A percentile compares a stretch with the other conserved stretches of the same genome.
Conservation (phyloP, 2,113 vertebrate genomes). For the Cololabis saira region DNA sequence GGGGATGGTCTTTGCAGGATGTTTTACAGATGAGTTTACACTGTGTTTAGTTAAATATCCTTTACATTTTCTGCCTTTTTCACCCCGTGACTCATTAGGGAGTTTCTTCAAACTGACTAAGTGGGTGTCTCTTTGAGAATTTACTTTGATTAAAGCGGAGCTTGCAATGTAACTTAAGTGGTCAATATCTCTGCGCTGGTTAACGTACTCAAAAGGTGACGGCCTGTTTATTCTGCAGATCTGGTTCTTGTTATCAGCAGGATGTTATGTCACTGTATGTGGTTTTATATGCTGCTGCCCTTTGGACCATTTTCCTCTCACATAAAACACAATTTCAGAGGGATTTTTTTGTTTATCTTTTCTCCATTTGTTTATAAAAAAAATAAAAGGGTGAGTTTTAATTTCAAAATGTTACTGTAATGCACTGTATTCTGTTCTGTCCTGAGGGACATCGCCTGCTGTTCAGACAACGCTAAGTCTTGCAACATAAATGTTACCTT, state of each 20-base stretch:
- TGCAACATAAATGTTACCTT: conserved; percentile 62
- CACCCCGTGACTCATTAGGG: conserved; percentile 24
- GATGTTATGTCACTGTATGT: background rate
- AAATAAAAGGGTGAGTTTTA: background rate
- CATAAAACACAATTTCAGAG: background rate
- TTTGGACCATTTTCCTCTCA: background rate
- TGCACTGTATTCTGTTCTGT: conserved; percentile 11
- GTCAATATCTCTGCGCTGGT: conserved; percentile 16
- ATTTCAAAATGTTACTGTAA: background rate
- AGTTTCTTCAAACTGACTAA: conserved; percentile 28
- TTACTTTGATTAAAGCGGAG: conserved; percentile 6
- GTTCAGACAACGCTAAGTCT: conserved; percentile 25
- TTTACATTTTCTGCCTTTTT: conserved; percentile 5
- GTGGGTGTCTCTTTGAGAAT: conserved; percentile 18
- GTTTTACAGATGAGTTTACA: conserved; percentile 19
- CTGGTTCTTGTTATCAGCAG: conserved; percentile 5
- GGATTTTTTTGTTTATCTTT: conserved; percentile 2
- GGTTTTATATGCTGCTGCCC: conserved; percentile 1
- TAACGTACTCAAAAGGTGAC: background rate
- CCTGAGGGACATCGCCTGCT: conserved; percentile 38
- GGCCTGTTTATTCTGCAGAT: conserved; percentile 4
- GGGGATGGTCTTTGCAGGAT: conserved; percentile 2
- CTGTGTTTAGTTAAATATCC: conserved; percentile 20
- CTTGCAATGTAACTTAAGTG: conserved; percentile 8
- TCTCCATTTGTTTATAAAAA: background rate